phyloP scores from a whole-genome alignment of 2,797 vertebrate genomes.

The Sebastes cheni region DNA sequence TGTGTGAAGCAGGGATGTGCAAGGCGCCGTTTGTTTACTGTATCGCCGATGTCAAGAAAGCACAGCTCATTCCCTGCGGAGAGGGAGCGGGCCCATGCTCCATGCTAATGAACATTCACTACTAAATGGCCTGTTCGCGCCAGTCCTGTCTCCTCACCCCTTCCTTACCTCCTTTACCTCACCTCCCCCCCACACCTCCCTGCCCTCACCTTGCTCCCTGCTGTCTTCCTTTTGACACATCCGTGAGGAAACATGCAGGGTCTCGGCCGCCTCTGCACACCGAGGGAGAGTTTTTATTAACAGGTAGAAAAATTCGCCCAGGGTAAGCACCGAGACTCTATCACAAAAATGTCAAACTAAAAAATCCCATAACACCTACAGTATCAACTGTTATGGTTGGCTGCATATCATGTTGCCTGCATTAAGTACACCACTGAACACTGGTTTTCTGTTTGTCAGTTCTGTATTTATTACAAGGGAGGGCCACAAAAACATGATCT shows the following conservation, averaged over 20 bases:
- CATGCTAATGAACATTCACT: constrained; percentile 81
- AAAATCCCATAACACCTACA: constrained; percentile 64
- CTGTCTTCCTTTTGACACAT: constrained; percentile 75
- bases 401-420: constrained; percentile 59
- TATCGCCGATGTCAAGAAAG: constrained; percentile 60
- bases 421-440: constrained; percentile 51
- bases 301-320: constrained; percentile 54
- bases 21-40: constrained; percentile 67
- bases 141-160: constrained; percentile 43
- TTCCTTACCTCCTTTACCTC: background rate
- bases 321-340: constrained; percentile 52
- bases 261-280: constrained; percentile 60
- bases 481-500: constrained; percentile 16
- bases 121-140: constrained; percentile 64
- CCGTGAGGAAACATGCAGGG: constrained; percentile 70
- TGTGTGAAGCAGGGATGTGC: constrained; percentile 56
- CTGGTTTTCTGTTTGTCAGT: constrained; percentile 48
- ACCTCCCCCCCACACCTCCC: constrained; percentile 28
- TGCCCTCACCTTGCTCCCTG: constrained; percentile 66
- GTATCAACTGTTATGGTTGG: constrained; percentile 63
- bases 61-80: constrained; percentile 49
- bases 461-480: constrained; percentile 31
- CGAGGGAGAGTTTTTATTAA: constrained; percentile 60
- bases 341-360: constrained; percentile 68
- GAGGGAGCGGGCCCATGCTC: constrained; percentile 52